Evolutionary conservation across 2,797 vertebrate species (phyloP).

Genomic region (Champsocephalus esox): DNA sequence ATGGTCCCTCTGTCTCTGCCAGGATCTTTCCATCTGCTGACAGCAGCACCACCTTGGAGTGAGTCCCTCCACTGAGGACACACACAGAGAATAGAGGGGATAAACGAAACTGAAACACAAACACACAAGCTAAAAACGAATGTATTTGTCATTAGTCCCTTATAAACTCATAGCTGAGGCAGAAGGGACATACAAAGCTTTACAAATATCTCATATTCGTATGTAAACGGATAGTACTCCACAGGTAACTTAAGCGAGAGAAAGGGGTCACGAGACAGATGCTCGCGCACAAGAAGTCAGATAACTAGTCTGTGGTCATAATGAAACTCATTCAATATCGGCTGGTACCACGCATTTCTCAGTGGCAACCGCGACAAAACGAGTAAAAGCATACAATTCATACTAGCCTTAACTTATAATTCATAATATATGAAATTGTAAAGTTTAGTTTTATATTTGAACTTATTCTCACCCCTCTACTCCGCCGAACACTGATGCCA

Average conservation of each 20-base stretch:
- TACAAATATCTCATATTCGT: neutral
- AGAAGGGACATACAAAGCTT: neutral
- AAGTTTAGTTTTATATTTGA: neutral
- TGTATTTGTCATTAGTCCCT: neutral
- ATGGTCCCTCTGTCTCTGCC: constrained; percentile 87
- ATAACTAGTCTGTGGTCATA: neutral
- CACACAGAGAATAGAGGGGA: constrained; percentile 2
- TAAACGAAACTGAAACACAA: neutral
- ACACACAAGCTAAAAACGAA: no score
- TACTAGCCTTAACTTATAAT: accelerated
- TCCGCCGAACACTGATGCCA: constrained; percentile 83
- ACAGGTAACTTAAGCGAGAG: neutral
- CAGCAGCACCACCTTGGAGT: constrained; percentile 89
- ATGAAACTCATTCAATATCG: neutral
- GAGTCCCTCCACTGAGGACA: constrained; percentile 87
- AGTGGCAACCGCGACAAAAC: neutral
- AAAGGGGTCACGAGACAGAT: constrained; percentile 42
- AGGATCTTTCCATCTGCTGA: constrained; percentile 87
- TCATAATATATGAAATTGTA: neutral
- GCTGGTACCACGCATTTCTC: neutral
- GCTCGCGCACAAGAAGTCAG: neutral
- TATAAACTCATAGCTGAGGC: neutral
- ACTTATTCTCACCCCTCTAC: constrained; percentile 83
- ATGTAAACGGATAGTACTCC: neutral
- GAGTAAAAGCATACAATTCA: accelerated